Conservation (phyloP, 2,888 invertebrate genomes). For the Pasiphila rectangulata region DNA sequence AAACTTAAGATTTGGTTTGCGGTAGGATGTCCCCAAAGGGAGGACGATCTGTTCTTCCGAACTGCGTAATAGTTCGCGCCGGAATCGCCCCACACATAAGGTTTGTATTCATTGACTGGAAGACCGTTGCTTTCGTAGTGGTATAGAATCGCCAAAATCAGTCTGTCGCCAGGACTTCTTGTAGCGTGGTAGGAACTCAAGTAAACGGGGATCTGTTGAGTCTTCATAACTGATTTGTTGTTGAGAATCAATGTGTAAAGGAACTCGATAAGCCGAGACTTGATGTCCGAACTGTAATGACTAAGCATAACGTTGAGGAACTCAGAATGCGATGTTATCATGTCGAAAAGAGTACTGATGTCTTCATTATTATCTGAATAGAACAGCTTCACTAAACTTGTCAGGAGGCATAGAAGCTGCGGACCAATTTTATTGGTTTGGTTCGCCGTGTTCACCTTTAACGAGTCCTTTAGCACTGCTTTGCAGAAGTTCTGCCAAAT, state of each 20-base stretch:
- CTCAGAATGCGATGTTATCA: conserved; percentile 88
- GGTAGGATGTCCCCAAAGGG: conserved; percentile 86
- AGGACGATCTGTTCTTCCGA: conserved; percentile 73
- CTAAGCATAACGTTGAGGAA: conserved; percentile 86
- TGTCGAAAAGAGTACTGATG: conserved; percentile 83
- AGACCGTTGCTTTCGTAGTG: conserved; percentile 85
- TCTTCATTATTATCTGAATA: conserved; percentile 73
- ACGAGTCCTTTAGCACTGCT: conserved; percentile 83
- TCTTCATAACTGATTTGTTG: conserved; percentile 83
- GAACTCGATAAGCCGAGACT: conserved; percentile 84
- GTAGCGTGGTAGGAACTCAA: conserved; percentile 90
- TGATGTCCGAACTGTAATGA: conserved; percentile 66
- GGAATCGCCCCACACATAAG: conserved; percentile 91
- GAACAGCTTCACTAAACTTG: conserved; percentile 78
- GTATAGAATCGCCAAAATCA: conserved; percentile 84
- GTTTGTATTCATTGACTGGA: conserved; percentile 84
- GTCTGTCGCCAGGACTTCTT: conserved; percentile 84
- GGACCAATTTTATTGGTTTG: conserved; percentile 61
- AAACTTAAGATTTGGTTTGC: conserved; percentile 87
- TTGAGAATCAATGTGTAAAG: conserved; percentile 82
- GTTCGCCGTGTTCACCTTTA: conserved; percentile 70
- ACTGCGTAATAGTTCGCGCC: conserved; percentile 90
- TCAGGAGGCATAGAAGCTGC: conserved; percentile 78
- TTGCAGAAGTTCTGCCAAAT: conserved; percentile 83
- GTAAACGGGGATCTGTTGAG: conserved; percentile 86